phyloP scores from a whole-genome alignment of 2,113 vertebrate species.

The Cryptoleucopteryx plumbea region DNA sequence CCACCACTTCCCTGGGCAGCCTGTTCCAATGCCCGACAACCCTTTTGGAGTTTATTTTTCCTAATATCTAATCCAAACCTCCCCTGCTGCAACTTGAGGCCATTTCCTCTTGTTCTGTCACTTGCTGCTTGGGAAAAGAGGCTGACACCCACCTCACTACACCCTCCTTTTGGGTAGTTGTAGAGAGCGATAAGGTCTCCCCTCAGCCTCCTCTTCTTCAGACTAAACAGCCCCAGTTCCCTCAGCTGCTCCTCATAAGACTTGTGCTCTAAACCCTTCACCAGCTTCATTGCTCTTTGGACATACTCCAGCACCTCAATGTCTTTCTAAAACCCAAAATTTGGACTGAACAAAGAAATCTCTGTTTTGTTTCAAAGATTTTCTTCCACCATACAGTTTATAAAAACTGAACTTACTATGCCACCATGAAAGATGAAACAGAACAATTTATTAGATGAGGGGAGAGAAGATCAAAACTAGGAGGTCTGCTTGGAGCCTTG shows the following conservation, averaged over 20 bases:
- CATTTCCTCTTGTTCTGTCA: neutral
- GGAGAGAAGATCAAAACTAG: neutral
- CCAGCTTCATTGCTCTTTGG: neutral
- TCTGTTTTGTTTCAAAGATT: neutral
- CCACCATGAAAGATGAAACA: neutral
- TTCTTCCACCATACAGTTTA: neutral
- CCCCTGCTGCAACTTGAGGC: neutral
- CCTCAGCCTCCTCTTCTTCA: neutral
- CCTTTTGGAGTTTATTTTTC: no score
- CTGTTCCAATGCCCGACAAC: neutral
- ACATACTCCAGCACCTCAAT: neutral
- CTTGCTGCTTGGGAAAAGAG: neutral
- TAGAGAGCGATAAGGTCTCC: neutral
- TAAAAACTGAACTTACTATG: neutral
- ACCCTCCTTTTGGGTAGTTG: neutral
- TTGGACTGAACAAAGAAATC: neutral
- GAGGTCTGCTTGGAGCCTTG: neutral
- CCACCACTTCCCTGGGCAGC: neutral
- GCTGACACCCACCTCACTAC: neutral
- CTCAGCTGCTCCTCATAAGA: neutral
- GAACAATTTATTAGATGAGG: neutral
- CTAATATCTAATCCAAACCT: neutral
- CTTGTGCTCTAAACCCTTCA: neutral
- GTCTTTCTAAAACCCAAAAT: neutral
- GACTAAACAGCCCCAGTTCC: neutral